Evolutionary conservation across 2,888 invertebrate species (phyloP), one percentile per base, ranked within the genome.

Genomic region (Harpalus rufipes): DNA sequence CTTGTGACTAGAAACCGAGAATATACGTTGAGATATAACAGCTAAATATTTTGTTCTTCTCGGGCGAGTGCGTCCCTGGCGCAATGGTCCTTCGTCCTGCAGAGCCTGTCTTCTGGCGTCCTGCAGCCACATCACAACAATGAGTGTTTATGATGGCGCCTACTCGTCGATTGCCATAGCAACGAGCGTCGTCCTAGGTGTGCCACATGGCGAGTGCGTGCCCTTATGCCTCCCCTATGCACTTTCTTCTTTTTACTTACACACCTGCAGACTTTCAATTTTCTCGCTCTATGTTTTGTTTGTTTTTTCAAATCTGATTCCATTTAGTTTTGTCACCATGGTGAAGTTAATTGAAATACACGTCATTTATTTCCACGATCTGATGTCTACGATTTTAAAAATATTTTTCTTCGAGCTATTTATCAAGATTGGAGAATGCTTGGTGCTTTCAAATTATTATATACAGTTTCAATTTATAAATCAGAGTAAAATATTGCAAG

Each of bases 81-180:
- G 6, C 32, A 16, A 7, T 61, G 59, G 44, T 21, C 78, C 59
- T 32, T 51, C 80, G 81, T 86, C 86, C 86, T 86, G 86, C 86
- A 83, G 85, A 84, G 86, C 81, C 85, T 83, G 84, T 85, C 87
- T 85, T 86, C 86, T 86, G 86, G 82, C 87, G 87, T 87, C 82
- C 85, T 88, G 88, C 88, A 88, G 89, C 90, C 90, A 90, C 90
- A 90, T 90, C 91, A 90, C 91, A 90, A 91, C 91, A 91, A 91
- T 91, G 91, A 91, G 90, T 91, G 91, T 91, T 91, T 91, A 91
- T 91, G 91, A 91, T 91, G 91, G 91, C 91, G 91, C 91, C 91
- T 91, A 90, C 90, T 90, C 90, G 91, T 90, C 91, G 89, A 91
- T 91, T 89, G 89, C 89, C 91, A 91, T 91, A 89, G 91, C 90